Conservation (phyloP, 2,888 invertebrate genomes). For the Calliscelio sp. region DNA sequence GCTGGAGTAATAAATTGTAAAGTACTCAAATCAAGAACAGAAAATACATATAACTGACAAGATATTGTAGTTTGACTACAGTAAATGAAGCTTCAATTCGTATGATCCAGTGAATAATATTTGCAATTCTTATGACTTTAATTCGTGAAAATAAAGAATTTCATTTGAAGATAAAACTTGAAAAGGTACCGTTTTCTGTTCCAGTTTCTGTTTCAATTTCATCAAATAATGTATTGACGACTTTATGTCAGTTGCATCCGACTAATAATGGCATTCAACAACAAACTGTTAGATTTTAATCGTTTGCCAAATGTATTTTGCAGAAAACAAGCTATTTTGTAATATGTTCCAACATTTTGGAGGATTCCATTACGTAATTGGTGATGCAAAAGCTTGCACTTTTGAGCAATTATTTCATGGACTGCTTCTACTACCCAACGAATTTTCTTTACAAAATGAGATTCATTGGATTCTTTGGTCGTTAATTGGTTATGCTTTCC, state of each 20-base stretch:
- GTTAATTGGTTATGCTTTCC: not conserved
- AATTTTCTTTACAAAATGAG: slow-evolving; percentile 68
- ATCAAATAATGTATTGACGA: too few relatives aligned
- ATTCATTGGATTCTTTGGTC: slow-evolving; percentile 48
- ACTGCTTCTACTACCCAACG: slow-evolving; percentile 74
- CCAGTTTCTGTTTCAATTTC: too few relatives aligned
- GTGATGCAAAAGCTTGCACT: slow-evolving; percentile 29
- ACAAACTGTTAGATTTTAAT: not conserved
- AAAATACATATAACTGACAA: too few relatives aligned
- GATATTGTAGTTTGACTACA: too few relatives aligned
- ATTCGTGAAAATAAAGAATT: slow-evolving; percentile 26
- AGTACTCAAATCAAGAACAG: too few relatives aligned
- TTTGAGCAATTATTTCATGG: slow-evolving; percentile 72
- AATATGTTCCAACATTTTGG: not conserved
- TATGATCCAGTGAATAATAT: slow-evolving; percentile 54
- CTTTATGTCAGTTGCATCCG: too few relatives aligned
- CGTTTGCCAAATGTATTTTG: slow-evolving; percentile 28
- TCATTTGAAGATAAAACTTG: slow-evolving; percentile 25
- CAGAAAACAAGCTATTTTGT: slow-evolving; percentile 12
- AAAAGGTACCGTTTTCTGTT: too few relatives aligned
- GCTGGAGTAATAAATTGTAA: too few relatives aligned
- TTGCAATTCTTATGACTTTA: slow-evolving; percentile 40
- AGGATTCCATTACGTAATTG: slow-evolving; percentile 30
- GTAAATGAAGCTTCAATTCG: too few relatives aligned
- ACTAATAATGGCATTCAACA: too few relatives aligned